Conservation (phyloP, 2,888 invertebrate genomes). For the Eupithecia abbreviata region DNA sequence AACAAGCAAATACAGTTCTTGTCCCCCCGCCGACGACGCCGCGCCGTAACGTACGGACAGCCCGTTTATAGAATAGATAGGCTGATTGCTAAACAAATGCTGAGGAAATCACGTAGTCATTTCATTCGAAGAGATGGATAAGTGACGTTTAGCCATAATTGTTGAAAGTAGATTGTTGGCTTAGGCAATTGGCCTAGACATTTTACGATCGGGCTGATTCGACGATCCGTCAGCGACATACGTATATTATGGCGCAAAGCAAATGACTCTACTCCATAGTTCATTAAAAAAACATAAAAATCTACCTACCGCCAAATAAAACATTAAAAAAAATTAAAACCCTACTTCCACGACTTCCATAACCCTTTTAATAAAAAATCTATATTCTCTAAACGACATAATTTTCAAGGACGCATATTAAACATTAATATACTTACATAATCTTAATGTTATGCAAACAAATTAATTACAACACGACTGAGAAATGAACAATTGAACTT, state of each 20-base stretch:
- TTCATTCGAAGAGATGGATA: too few relatives aligned
- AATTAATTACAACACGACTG: constrained; percentile 50
- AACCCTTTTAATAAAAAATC: constrained; percentile 11
- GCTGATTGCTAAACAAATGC: too few relatives aligned
- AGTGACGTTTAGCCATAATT: too few relatives aligned
- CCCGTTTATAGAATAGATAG: too few relatives aligned
- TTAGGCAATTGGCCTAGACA: too few relatives aligned
- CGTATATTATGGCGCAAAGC: not conserved
- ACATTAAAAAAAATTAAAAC: constrained; percentile 15
- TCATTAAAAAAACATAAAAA: not conserved
- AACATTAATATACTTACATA: constrained; percentile 38
- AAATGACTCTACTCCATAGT: not conserved
- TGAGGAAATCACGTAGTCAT: too few relatives aligned
- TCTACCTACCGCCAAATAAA: not conserved
- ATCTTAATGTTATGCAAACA: constrained; percentile 66
- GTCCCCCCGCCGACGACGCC: too few relatives aligned
- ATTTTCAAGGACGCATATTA: constrained; percentile 27
- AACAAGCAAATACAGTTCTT: too few relatives aligned
- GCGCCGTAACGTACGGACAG: too few relatives aligned
- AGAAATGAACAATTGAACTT: constrained; percentile 41
- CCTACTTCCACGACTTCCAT: not conserved
- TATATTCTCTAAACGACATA: constrained; percentile 23
- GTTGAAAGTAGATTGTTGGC: too few relatives aligned
- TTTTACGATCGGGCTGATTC: too few relatives aligned
- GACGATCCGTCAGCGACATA: too few relatives aligned